Evolutionary conservation across 35 echinoderm and acorn worm genomes (phyloP).

Genomic region (Chiridota heheva): DNA sequence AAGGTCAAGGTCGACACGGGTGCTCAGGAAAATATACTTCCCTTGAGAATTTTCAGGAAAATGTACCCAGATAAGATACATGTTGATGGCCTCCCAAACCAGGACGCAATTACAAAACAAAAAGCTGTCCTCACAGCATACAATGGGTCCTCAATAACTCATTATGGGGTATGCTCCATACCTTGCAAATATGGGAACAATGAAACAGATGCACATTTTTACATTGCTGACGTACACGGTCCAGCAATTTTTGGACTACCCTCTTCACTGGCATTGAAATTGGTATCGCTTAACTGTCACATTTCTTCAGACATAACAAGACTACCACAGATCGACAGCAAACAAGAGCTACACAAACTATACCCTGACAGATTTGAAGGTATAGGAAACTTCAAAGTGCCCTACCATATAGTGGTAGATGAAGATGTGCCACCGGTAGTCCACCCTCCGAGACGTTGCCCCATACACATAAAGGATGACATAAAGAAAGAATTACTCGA

Average conservation of each 20-base stretch:
- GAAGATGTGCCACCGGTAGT: slow-evolving; percentile 43
- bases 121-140: too few relatives aligned
- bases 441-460: slow-evolving; percentile 46
- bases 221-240: slow-evolving; percentile 22
- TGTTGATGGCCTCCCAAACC: too few relatives aligned
- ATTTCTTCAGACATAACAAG: background rate
- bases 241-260: slow-evolving; percentile 20
- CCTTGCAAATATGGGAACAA: too few relatives aligned
- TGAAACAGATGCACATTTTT: slow-evolving; percentile 11
- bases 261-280: background rate
- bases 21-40: too few relatives aligned
- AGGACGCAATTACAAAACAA: too few relatives aligned
- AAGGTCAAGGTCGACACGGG: too few relatives aligned
- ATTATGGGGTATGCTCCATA: too few relatives aligned
- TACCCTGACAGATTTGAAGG: slow-evolving; percentile 48
- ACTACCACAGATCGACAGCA: background rate
- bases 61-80: too few relatives aligned
- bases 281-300: slow-evolving; percentile 18
- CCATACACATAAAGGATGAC: slow-evolving; percentile 58
- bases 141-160: too few relatives aligned
- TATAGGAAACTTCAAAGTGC: slow-evolving; percentile 46
- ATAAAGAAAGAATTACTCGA: slow-evolving; percentile 55
- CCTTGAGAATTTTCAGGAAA: too few relatives aligned
- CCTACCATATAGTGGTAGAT: slow-evolving; percentile 36
- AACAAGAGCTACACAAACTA: background rate